Evolutionary conservation across 2,113 vertebrate genomes (phyloP).

Genomic region (Zosterops hypoxanthus): DNA sequence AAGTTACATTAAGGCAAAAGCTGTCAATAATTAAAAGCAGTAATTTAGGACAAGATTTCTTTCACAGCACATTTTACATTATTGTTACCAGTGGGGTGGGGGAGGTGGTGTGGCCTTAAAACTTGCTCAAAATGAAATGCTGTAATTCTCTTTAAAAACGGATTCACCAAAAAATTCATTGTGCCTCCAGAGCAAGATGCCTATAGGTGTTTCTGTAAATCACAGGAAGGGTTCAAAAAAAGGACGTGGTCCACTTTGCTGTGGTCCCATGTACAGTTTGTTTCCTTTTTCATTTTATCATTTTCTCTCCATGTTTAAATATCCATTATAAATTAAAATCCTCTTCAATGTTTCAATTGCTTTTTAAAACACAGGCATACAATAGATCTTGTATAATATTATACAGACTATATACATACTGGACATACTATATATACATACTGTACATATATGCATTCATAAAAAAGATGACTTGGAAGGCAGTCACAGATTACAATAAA

Average conservation of each 20-base stretch:
- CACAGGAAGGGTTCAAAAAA: neutral
- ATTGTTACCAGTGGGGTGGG: neutral
- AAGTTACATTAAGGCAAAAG: neutral
- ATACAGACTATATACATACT: neutral
- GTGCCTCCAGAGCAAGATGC: too few species aligned
- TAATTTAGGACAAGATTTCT: neutral
- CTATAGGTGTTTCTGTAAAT: too few species aligned
- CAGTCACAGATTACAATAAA: neutral
- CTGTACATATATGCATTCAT: neutral
- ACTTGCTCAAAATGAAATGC: neutral
- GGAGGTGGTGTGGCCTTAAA: neutral
- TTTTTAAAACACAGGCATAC: neutral
- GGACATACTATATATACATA: neutral
- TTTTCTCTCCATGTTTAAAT: neutral
- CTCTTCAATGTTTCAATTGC: neutral
- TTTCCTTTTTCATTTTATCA: neutral
- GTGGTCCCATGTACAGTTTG: fast-evolving
- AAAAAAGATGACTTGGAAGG: neutral
- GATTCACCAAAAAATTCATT: neutral
- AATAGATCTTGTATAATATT: neutral
- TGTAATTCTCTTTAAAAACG: neutral
- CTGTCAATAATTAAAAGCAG: neutral
- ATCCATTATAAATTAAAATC: neutral
- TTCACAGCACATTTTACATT: neutral
- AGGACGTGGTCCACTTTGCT: neutral